These are phyloP conservation scores for Arothron firmamentum DNA, from an alignment of 2,113 vertebrate genomes.

Conservation along the genomic window DNA sequence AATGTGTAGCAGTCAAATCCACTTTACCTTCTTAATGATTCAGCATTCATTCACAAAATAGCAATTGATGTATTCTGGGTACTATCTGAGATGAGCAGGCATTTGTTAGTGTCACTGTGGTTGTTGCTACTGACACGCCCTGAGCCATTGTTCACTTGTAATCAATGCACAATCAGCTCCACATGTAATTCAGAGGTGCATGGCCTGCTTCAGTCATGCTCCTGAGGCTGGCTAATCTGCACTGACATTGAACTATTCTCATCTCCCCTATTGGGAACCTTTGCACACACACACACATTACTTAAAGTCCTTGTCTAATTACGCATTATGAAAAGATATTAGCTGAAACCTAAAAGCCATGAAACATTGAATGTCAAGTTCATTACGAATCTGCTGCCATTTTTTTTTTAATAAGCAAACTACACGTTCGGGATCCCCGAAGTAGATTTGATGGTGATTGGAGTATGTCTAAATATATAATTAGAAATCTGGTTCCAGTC, in stretches of 20 bases:
- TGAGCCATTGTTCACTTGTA: conserved; percentile 37
- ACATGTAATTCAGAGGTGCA: conserved; percentile 46
- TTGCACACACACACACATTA: conserved; percentile 33
- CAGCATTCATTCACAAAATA: too few species aligned
- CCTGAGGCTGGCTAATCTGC: conserved; percentile 41
- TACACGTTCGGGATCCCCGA: conserved; percentile 22
- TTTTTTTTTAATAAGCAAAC: conserved; percentile 26
- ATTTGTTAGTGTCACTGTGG: conserved; percentile 33
- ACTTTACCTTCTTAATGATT: too few species aligned
- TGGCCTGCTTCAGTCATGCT: conserved; percentile 25
- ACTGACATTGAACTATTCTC: conserved; percentile 47
- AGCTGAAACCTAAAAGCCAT: conserved; percentile 48
- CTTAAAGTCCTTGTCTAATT: conserved; percentile 55
- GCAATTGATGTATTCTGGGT: too few species aligned
- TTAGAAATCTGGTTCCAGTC: neutral
- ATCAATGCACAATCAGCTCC: conserved; percentile 55
- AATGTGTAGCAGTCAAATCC: too few species aligned
- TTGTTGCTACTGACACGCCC: conserved; percentile 22
- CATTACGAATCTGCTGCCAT: conserved; percentile 52
- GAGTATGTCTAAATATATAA: conserved; percentile 23
- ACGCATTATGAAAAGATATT: conserved; percentile 48
- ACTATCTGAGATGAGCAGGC: too few species aligned
- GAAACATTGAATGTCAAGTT: conserved; percentile 60
- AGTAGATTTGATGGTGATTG: conserved; percentile 33
- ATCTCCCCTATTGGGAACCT: conserved; percentile 39